Evolutionary conservation across 2,888 invertebrate genomes (phyloP), one percentile per base, ranked within the genome.

Genomic region (Callosobruchus maculatus): DNA sequence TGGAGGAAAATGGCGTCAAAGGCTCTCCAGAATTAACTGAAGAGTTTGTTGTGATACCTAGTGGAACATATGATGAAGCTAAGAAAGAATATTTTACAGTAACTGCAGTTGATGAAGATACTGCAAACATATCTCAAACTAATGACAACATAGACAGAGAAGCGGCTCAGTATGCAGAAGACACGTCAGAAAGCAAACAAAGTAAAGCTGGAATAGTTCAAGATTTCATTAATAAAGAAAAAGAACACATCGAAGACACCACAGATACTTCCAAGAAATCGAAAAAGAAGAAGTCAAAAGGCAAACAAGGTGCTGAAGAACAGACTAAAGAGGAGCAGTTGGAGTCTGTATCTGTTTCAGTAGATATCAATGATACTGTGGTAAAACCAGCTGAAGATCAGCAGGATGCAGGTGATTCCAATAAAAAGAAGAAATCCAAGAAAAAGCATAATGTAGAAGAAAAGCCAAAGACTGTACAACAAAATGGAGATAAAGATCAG

Each of bases 21-120:
- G 82, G 81, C 21, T 78, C 78, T 72, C 78, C 79, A 7, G 81
- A 82, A 76, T 73, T 74, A 22, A 78, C 80, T 21, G 82, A 83
- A 70, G 83, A 83, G 75, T 82, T 83, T 77, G 79, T 83, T 22
- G 82, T 83, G 72, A 77, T 83, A 22, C 76, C 82, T 26, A 77
- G 74, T 72, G 75, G 75, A 13, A 75, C 69, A 71, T n/a, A n/a
- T n/a, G n/a, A n/a, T n/a, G 77, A 79, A 68, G 70, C 74, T 70
- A 70, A 78, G 73, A 75, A 74, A 49, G 74, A 74, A 22, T 49
- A 71, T 21, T 5, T 74, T 68, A 26, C 68, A 13, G 74, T 73
- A 72, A 0, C 22, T 22, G 26, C 7, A n/a, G 22, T 70, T 30
- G n/a, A 22, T 20, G 70, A 70, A 21, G 70, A 4, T 22, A 26